Conservation (phyloP, 2,797 vertebrate genomes). For the Coregonus suidteri region DNA sequence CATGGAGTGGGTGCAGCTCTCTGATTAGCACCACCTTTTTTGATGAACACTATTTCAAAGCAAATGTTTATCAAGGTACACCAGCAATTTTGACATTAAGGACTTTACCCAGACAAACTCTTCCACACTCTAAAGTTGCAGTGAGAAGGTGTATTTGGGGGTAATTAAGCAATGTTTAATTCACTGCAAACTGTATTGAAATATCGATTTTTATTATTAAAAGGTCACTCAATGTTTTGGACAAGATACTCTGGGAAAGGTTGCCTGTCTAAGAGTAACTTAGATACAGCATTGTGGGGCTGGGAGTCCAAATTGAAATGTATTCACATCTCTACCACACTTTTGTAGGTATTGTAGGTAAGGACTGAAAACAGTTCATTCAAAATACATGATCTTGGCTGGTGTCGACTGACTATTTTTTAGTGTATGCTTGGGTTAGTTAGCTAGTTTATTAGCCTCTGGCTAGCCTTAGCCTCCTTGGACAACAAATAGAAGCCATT, state of each 20-base stretch:
- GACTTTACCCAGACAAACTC: background rate
- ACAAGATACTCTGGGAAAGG: background rate
- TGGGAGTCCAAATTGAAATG: background rate
- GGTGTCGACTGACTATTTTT: background rate
- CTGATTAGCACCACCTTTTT: background rate
- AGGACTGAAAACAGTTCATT: background rate
- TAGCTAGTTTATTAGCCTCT: background rate
- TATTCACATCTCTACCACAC: constrained; percentile 4
- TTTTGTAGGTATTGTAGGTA: background rate
- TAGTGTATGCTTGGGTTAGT: background rate
- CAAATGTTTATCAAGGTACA: background rate
- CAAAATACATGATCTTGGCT: background rate
- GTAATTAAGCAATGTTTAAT: background rate
- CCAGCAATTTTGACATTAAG: background rate
- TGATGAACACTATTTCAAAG: background rate
- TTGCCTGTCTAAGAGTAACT: background rate
- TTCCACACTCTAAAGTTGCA: background rate
- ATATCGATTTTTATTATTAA: background rate
- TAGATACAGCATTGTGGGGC: background rate
- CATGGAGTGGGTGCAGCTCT: background rate
- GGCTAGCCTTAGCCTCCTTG: background rate
- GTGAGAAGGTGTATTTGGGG: background rate
- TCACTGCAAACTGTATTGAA: background rate
- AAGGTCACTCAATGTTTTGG: background rate
- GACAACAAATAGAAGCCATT: background rate